Evolutionary conservation across 1,140 invertebrate species (phyloP).

Genomic region (Tyrophagus putrescentiae): DNA sequence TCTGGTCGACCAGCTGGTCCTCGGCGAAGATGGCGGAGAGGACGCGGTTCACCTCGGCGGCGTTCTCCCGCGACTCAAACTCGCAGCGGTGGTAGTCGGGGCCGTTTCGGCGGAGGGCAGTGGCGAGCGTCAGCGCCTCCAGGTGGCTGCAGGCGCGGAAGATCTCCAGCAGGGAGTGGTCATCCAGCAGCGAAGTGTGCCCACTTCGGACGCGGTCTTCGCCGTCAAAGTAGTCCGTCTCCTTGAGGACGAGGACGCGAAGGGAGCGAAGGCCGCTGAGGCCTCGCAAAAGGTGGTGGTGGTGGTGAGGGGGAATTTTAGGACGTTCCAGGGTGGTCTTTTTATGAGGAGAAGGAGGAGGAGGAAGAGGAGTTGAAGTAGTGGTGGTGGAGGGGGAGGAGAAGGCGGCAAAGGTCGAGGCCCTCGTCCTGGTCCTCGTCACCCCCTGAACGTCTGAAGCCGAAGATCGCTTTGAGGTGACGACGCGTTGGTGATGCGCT

Average conservation of each 20-base stretch:
- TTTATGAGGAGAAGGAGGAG: no score
- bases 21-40: neutral
- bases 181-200: neutral
- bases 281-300: neutral
- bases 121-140: neutral
- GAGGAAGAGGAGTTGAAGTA: no score
- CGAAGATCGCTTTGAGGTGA: no score
- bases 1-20: neutral
- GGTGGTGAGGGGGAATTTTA: no score
- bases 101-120: neutral
- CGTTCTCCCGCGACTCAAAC: neutral
- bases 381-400: no score
- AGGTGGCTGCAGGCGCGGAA: neutral
- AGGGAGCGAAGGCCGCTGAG: neutral
- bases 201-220: neutral
- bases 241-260: constrained; percentile 1
- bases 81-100: neutral
- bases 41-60: neutral
- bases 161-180: constrained; percentile 3
- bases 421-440: no score
- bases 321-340: no score
- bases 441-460: no score
- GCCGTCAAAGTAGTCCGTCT: constrained; percentile 2
- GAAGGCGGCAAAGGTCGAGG: no score
- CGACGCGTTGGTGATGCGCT: no score